Percentiles rank a stretch among this genome's conserved stretches.
phyloP scores from a whole-genome alignment of 2,888 invertebrate genomes.

The Polydrusus cervinus region DNA sequence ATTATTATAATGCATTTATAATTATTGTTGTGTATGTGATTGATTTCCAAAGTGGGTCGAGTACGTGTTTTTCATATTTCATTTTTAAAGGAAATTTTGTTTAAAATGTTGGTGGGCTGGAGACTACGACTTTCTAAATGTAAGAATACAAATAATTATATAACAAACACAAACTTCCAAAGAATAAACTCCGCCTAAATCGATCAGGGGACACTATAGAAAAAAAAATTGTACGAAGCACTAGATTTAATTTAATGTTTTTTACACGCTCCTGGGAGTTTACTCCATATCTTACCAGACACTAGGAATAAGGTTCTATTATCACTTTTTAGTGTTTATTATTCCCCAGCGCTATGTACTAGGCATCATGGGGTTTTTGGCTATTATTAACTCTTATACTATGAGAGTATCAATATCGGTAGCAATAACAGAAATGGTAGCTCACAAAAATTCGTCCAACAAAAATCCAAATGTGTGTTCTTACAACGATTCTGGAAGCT shows the following conservation, averaged over 20 bases:
- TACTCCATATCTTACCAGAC: no score
- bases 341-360: slow-evolving; percentile 83
- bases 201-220: no score
- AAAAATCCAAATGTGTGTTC: slow-evolving; percentile 52
- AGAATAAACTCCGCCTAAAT: no score
- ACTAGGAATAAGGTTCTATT: no score
- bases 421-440: slow-evolving; percentile 72
- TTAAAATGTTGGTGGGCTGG: slow-evolving; percentile 9
- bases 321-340: slow-evolving; percentile 62
- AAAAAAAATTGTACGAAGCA: no score
- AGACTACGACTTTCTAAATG: slow-evolving; percentile 8
- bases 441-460: slow-evolving; percentile 46
- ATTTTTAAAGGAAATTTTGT: slow-evolving; percentile 1
- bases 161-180: no score
- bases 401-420: slow-evolving; percentile 71
- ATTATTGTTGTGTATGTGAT: background rate
- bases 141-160: slow-evolving; percentile 1
- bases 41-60: background rate
- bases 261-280: no score
- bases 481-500: slow-evolving; percentile 24
- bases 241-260: no score
- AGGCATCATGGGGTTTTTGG: slow-evolving; percentile 73
- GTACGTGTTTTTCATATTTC: background rate
- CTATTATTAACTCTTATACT: slow-evolving; percentile 71
- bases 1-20: background rate